Conservation (phyloP, 2,113 vertebrate species). For the Platysternon megacephalum region DNA sequence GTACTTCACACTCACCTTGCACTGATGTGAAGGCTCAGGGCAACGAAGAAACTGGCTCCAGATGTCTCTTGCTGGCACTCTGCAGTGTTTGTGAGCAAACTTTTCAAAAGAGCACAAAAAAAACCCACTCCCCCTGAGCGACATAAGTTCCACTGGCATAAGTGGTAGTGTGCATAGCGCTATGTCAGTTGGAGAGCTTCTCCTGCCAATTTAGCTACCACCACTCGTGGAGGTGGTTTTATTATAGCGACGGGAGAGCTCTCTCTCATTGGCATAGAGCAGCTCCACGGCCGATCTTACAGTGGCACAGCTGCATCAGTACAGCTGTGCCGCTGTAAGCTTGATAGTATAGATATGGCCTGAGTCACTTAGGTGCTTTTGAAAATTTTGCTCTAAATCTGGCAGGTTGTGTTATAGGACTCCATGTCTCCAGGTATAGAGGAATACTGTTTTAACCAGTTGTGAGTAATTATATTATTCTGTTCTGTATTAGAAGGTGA, state of each 20-base stretch:
- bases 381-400: background rate
- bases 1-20: background rate
- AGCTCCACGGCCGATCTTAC: too few species aligned
- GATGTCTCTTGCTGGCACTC: background rate
- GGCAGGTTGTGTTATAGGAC: background rate
- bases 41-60: background rate
- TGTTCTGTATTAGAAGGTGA: background rate
- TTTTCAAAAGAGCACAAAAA: background rate
- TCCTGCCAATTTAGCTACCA: too few species aligned
- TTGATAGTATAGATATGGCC: background rate
- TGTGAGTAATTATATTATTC: background rate
- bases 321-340: too few species aligned
- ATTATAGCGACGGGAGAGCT: too few species aligned
- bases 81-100: background rate
- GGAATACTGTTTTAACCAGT: slow-evolving; percentile 18
- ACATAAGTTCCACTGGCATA: too few species aligned
- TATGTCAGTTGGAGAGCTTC: too few species aligned
- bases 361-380: background rate
- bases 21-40: background rate
- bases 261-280: too few species aligned
- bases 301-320: too few species aligned
- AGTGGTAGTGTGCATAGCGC: too few species aligned
- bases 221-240: too few species aligned
- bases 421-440: background rate
- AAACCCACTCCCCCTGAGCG: too few species aligned